Evolutionary conservation across 2,888 invertebrate genomes (phyloP), one percentile per base, ranked within the genome.

Genomic region (Acanthopleura granulata): DNA sequence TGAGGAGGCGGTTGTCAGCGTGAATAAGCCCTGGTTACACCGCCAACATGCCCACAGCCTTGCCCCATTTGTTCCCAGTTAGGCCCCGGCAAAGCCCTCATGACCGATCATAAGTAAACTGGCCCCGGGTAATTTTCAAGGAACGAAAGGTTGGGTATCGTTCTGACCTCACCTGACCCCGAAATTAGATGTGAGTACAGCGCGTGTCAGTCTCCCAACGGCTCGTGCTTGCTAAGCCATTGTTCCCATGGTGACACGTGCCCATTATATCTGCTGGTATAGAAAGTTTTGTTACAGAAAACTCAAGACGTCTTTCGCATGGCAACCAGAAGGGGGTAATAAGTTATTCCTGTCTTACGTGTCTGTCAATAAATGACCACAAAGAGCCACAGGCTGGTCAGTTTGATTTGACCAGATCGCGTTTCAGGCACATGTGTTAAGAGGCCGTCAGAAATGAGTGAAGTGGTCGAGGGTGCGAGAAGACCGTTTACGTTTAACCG

Each of bases 81-180:
- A 40, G 40, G 40, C 40, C 40, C 6, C 57, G 1, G 57, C 57
- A 57, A 22, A 57, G 57, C 18, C 57, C 57, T 18, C 22, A 57
- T 57, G 57, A n/a, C 57, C 57, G 57, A 57, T 57, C 57, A 57
- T 57, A 57, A n/a, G 57, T 57, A 57, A 57, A 57, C n/a, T 12
- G 18, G 57, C 57, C 57, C 22, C 57, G 3, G 12, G 22, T 18
- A 22, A 22, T 57, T 57, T 57, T 18, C 22, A 18, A 57, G 57
- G 6, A 22, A 57, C 57, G n/a, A 18, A 57, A 57, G 57, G 57
- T 57, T 57, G 57, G n/a, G n/a, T n/a, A n/a, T 57, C 57, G 18
- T 57, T 18, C 18, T 57, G 57, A 57, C 57, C 57, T 57, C 22
- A 57, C 18, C 6, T 57, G 57, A 57, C 57, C 57, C 57, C 57